Percentiles rank a stretch among this genome's conserved stretches.
These are phyloP conservation scores for Apis florea DNA, from an alignment of 1,140 invertebrate genomes.

Conservation along the genomic window DNA sequence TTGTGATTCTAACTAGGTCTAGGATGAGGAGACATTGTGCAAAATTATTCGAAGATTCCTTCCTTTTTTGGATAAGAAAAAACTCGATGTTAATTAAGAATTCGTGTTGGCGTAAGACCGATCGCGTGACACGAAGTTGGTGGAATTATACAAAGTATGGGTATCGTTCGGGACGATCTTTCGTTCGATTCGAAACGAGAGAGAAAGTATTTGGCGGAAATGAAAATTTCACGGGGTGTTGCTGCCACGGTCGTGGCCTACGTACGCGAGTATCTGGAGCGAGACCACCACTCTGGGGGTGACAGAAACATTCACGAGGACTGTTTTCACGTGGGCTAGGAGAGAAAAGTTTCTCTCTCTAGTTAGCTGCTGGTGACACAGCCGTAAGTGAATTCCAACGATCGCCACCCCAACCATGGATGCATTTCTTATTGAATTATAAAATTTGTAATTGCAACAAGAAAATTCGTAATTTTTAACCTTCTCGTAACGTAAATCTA, in stretches of 20 bases:
- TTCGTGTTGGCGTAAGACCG: too few species aligned
- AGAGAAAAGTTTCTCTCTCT: slow-evolving; percentile 49
- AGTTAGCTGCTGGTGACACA: slow-evolving; percentile 49
- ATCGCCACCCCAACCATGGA: background rate
- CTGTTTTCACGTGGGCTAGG: slow-evolving; percentile 47
- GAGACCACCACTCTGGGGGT: slow-evolving; percentile 48
- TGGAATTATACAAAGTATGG: too few species aligned
- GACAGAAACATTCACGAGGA: slow-evolving; percentile 58
- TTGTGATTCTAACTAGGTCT: too few species aligned
- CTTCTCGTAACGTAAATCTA: too few species aligned
- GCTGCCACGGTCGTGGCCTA: background rate
- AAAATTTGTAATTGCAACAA: background rate
- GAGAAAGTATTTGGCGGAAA: background rate
- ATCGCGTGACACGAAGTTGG: too few species aligned
- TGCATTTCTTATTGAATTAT: background rate
- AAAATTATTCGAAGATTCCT: too few species aligned
- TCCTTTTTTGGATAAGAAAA: too few species aligned
- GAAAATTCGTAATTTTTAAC: too few species aligned
- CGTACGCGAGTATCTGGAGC: slow-evolving; percentile 37
- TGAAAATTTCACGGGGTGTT: slow-evolving; percentile 24
- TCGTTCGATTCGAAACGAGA: background rate
- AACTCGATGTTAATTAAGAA: too few species aligned
- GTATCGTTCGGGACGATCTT: too few species aligned
- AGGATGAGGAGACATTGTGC: too few species aligned
- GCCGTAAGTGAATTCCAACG: background rate